phyloP scores from a whole-genome alignment of 2,888 invertebrate genomes.

The Acleris literana region DNA sequence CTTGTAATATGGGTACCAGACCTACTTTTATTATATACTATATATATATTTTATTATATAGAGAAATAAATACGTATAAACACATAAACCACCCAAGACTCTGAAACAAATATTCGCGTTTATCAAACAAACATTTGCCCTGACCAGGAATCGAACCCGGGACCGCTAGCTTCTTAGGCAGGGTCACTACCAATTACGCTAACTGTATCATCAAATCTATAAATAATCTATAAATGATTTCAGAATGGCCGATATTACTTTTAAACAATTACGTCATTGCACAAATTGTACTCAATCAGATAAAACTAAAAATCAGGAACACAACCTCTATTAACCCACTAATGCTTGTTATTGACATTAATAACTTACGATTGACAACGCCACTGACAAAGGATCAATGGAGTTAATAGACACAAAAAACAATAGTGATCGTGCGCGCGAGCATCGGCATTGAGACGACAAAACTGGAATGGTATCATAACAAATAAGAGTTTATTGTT shows the following conservation, averaged over 20 bases:
- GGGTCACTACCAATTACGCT: too few species aligned
- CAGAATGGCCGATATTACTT: background rate
- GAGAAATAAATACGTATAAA: too few species aligned
- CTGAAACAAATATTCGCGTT: too few species aligned
- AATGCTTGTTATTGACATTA: constrained; percentile 59
- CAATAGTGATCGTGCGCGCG: constrained; percentile 73
- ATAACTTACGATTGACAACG: constrained; percentile 73
- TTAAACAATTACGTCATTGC: background rate
- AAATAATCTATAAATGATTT: too few species aligned
- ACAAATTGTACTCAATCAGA: constrained; percentile 18
- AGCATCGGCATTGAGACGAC: constrained; percentile 78
- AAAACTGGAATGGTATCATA: constrained; percentile 71
- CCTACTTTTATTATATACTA: too few species aligned
- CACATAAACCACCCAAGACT: too few species aligned
- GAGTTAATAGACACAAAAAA: constrained; percentile 72
- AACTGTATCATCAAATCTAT: too few species aligned
- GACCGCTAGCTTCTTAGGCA: too few species aligned
- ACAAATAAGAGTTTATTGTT: constrained; percentile 45
- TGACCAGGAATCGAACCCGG: too few species aligned
- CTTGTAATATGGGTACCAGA: too few species aligned
- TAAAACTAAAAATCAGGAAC: constrained; percentile 32
- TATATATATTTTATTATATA: too few species aligned
- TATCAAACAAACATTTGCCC: too few species aligned
- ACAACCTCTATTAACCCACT: constrained; percentile 35
- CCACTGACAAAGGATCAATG: constrained; percentile 72